Evolutionary conservation across 2,888 invertebrate species (phyloP), one percentile per base, ranked within the genome.

Genomic region (Lepeophtheirus nordmannii): DNA sequence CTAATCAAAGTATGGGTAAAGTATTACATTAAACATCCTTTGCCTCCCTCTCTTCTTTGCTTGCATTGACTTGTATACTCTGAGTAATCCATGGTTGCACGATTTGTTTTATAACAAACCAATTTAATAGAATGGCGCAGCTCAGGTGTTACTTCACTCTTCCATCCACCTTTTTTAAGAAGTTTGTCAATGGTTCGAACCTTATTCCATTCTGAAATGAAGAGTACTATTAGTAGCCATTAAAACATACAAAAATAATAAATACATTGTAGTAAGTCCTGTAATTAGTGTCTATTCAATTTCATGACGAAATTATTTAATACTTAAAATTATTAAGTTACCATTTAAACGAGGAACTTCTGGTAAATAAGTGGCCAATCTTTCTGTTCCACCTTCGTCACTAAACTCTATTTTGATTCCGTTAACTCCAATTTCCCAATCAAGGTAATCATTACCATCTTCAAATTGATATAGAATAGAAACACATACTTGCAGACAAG

Each of bases 301-400:
- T 22, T 5, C 23, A 17, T 17, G 23, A 7, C 5, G 5, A 23
- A 3, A 14, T 14, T 30, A 30, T 30, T 30, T 5, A 30, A 30
- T 7, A 30, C 7, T 5, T 30, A 30, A 5, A 30, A n/a, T n/a
- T n/a, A n/a, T n/a, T 30, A 30, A 30, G 30, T 30, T 30, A 90
- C 94, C 97, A 86, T 98, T 97, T 78, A 98, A 97, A 66, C 86
- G 84, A 71, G 97, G 94, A 71, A 98, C 96, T 80, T 97, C 92
- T 65, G 98, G 98, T 76, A 98, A 81, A 78, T 96, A 99, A 70
- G 98, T 99, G 74, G 98, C 97, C 70, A 93, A 94, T 74, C 92
- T 84, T 73, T 86, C 85, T 70, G 56, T 12, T 77, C 96, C 87
- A 73, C 92, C 84, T 75, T 96, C 94, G 75, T 87, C 93, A 70